Evolutionary conservation across 2,888 invertebrate genomes (phyloP).

Genomic region (Apeira syringaria): DNA sequence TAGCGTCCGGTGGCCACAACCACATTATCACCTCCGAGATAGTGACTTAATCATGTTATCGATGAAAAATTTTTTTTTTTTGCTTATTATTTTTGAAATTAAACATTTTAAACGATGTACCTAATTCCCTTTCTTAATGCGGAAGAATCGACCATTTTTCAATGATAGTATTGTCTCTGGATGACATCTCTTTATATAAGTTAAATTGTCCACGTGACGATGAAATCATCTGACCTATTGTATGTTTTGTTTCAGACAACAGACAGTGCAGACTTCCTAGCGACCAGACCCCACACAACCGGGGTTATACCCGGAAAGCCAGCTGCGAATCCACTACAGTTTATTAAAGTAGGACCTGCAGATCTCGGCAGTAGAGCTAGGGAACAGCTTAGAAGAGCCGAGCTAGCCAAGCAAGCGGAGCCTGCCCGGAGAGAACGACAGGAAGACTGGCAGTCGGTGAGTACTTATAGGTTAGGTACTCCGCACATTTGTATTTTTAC

Average conservation of each 20-base stretch:
- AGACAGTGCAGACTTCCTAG: constrained; percentile 79
- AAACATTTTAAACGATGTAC: too few relatives aligned
- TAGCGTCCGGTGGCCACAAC: too few relatives aligned
- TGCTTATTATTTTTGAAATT: too few relatives aligned
- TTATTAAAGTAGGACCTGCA: constrained; percentile 94
- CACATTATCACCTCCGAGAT: too few relatives aligned
- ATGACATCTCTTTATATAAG: too few relatives aligned
- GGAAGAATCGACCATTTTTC: too few relatives aligned
- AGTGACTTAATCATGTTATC: too few relatives aligned
- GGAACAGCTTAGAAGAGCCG: constrained; percentile 92
- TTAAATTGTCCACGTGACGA: too few relatives aligned
- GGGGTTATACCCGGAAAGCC: constrained; percentile 91
- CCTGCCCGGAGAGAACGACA: constrained; percentile 92
- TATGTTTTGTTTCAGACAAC: constrained; percentile 57
- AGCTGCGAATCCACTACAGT: constrained; percentile 94
- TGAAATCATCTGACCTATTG: neutral
- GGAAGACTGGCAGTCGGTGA: constrained; percentile 96
- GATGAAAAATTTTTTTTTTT: too few relatives aligned
- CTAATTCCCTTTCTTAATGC: too few relatives aligned
- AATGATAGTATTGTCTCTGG: too few relatives aligned
- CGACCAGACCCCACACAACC: constrained; percentile 79
- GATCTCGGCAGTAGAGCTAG: constrained; percentile 93
- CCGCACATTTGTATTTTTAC: too few relatives aligned
- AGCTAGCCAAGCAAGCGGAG: constrained; percentile 92
- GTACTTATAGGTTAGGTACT: constrained; percentile 49